phyloP scores from a whole-genome alignment of 35 echinoderm and acorn worm genomes.

The Heliocidaris tuberculata region DNA sequence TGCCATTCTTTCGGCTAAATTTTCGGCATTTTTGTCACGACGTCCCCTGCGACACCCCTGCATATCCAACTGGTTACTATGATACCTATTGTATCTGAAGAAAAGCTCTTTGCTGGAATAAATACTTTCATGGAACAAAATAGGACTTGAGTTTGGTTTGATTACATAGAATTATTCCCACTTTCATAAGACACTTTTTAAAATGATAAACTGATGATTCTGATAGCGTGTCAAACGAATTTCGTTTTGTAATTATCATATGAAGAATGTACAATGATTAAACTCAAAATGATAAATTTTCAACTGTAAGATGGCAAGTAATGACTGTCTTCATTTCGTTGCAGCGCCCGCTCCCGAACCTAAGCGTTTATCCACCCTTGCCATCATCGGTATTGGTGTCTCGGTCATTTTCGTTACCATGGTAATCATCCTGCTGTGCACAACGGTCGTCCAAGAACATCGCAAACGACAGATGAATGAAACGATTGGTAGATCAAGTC shows the following conservation, averaged over 20 bases:
- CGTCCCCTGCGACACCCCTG: too few species aligned
- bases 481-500: not conserved
- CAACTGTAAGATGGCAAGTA: too few species aligned
- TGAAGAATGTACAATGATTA: too few species aligned
- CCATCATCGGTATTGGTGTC: constrained; percentile 8
- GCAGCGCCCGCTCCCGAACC: not conserved
- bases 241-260: too few species aligned
- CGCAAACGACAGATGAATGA: not conserved
- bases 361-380: not conserved
- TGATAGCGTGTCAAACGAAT: too few species aligned
- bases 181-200: not conserved
- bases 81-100: too few species aligned
- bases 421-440: not conserved
- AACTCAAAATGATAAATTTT: too few species aligned
- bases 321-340: not conserved
- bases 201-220: too few species aligned
- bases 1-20: too few species aligned
- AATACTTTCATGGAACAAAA: not conserved
- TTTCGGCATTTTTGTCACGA: not conserved
- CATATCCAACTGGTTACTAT: too few species aligned
- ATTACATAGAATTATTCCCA: not conserved
- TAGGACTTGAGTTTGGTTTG: not conserved
- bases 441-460: not conserved
- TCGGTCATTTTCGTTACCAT: not conserved
- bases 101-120: not conserved